Conservation (phyloP, 1,140 invertebrate species). For the Drosophila repletoides region DNA sequence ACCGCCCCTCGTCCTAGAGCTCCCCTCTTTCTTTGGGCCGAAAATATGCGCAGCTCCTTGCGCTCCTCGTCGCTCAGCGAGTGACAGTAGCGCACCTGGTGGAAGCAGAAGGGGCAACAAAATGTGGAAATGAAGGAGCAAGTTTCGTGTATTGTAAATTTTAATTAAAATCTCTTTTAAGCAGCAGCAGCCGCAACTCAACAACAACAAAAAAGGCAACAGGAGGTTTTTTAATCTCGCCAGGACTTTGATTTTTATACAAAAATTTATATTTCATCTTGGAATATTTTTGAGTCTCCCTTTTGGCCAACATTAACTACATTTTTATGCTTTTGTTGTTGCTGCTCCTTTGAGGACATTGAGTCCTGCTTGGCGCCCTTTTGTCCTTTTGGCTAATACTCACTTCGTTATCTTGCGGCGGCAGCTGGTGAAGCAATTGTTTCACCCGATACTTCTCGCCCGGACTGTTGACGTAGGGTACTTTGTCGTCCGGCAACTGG, state of each 20-base stretch:
- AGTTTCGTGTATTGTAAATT: constrained; percentile 61
- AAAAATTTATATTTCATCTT: constrained; percentile 2
- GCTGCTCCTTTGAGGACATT: constrained; percentile 1
- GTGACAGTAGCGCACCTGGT: constrained; percentile 94
- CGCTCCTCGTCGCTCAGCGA: constrained; percentile 95
- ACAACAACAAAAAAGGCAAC: constrained; percentile 38
- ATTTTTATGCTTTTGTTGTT: constrained; percentile 36
- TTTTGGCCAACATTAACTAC: constrained; percentile 27
- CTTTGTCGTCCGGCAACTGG: constrained; percentile 96
- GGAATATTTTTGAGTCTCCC: neutral
- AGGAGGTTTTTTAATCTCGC: constrained; percentile 70
- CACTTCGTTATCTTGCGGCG: constrained; percentile 97
- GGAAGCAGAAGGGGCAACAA: constrained; percentile 26
- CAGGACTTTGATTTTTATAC: constrained; percentile 28
- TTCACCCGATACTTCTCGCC: constrained; percentile 97
- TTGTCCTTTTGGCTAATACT: constrained; percentile 49
- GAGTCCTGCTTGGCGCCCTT: neutral
- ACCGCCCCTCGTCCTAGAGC: constrained; percentile 95
- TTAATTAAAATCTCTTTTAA: constrained; percentile 74
- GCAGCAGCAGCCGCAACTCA: constrained; percentile 28
- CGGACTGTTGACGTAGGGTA: constrained; percentile 97
- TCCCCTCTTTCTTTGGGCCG: constrained; percentile 94
- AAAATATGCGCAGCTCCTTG: constrained; percentile 95
- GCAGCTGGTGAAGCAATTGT: constrained; percentile 97
- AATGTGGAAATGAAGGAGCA: constrained; percentile 29